Percentiles rank a stretch among this genome's conserved stretches.
These are phyloP conservation scores for Enteromius fasciolatus DNA, from an alignment of 2,797 vertebrate genomes.

Conservation along the genomic window DNA sequence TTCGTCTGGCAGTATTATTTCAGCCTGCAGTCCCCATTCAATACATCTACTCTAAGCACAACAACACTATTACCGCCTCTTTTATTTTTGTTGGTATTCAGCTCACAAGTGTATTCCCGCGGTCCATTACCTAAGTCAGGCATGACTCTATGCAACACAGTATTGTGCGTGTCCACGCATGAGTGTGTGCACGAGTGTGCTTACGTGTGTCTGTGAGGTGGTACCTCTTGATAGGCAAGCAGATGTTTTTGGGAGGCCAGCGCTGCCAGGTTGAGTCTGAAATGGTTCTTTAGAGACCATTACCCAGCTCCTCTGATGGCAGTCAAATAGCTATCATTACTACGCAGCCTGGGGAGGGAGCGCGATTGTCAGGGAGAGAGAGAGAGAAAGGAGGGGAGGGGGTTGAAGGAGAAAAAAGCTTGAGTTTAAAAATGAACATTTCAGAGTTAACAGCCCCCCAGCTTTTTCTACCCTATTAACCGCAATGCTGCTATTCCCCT, in stretches of 20 bases:
- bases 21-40: background rate
- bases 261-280: constrained; percentile 80
- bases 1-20: background rate
- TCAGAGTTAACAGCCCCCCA: constrained; percentile 82
- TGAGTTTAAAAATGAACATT: constrained; percentile 81
- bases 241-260: constrained; percentile 78
- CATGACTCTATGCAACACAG: constrained; percentile 55
- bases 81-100: constrained; percentile 76
- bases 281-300: constrained; percentile 84
- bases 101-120: constrained; percentile 56
- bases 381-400: constrained; percentile 59
- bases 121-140: constrained; percentile 58
- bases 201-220: constrained; percentile 63
- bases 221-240: constrained; percentile 78
- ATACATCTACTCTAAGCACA: constrained; percentile 34
- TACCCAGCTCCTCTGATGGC: constrained; percentile 83
- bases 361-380: constrained; percentile 67
- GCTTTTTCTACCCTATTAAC: constrained; percentile 85
- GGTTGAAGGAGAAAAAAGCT: constrained; percentile 52
- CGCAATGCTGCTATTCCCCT: constrained; percentile 81
- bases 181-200: constrained; percentile 46
- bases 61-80: constrained; percentile 64
- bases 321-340: constrained; percentile 89
- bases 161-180: constrained; percentile 56
- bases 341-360: constrained; percentile 62